phyloP scores from a whole-genome alignment of 2,113 vertebrate genomes.

The Myotis brandtii region DNA sequence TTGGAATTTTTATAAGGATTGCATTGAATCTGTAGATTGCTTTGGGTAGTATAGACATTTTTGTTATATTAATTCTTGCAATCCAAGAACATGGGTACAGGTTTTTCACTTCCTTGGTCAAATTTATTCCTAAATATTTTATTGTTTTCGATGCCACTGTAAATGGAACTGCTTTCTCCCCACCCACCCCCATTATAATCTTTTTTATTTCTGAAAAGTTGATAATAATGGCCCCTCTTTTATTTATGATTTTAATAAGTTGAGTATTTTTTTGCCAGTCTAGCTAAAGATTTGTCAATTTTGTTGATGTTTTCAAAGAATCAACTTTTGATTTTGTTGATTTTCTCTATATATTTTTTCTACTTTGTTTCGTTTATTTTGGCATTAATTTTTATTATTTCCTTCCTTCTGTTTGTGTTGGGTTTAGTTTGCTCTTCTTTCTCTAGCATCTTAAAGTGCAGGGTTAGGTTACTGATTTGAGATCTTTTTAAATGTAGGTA shows the following conservation, averaged over 20 bases:
- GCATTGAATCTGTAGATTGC: background rate
- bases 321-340: background rate
- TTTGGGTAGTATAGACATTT: background rate
- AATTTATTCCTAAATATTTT: slow-evolving; percentile 11
- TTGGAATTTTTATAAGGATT: background rate
- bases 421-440: slow-evolving; percentile 10
- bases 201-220: background rate
- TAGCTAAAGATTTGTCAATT: background rate
- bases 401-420: background rate
- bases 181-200: background rate
- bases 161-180: background rate
- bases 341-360: background rate
- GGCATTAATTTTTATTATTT: background rate
- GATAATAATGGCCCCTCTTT: background rate
- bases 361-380: slow-evolving; percentile 5
- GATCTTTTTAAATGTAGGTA: background rate
- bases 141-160: background rate
- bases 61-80: background rate
- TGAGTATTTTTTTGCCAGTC: background rate
- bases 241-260: background rate
- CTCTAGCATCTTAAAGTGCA: background rate
- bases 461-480: background rate
- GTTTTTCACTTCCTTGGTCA: background rate
- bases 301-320: background rate
- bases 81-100: background rate